Percentiles rank a stretch among this genome's conserved stretches.
Evolutionary conservation across 2,113 vertebrate genomes (phyloP).

Genomic region (Epinephelus fuscoguttatus): DNA sequence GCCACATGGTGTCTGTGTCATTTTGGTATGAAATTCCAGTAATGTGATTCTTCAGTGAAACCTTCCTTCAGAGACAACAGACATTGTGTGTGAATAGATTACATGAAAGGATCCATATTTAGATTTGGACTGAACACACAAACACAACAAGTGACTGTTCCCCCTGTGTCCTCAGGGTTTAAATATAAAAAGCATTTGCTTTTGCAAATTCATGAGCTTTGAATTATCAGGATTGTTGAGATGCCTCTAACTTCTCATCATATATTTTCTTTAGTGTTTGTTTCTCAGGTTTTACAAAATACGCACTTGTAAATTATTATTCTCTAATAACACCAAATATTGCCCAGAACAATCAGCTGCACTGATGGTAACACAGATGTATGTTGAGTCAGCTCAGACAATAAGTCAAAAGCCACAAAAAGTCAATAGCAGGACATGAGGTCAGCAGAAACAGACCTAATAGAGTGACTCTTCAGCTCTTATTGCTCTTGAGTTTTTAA

Average conservation of each 20-base stretch:
- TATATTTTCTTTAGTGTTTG: background rate
- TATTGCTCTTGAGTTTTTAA: slow-evolving; percentile 8
- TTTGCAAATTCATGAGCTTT: slow-evolving; percentile 20
- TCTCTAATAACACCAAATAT: background rate
- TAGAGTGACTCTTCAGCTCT: slow-evolving; percentile 1
- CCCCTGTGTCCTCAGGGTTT: background rate
- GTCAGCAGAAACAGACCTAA: slow-evolving; percentile 20
- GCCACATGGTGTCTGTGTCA: background rate
- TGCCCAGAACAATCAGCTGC: background rate
- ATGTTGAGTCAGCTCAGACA: slow-evolving; percentile 9
- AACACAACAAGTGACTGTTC: slow-evolving; percentile 18
- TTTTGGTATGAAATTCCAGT: background rate
- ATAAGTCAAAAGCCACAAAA: slow-evolving; percentile 1
- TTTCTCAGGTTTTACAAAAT: background rate
- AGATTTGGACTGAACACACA: slow-evolving; percentile 27
- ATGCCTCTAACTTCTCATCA: background rate
- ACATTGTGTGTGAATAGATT: slow-evolving; percentile 17
- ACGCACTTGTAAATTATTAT: background rate
- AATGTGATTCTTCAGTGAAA: slow-evolving; percentile 6
- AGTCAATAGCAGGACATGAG: background rate
- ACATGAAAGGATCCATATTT: slow-evolving; percentile 37
- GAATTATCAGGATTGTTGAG: slow-evolving; percentile 1
- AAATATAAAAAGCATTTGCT: slow-evolving; percentile 30
- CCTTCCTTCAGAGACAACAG: slow-evolving; percentile 1
- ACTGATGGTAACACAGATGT: background rate